phyloP scores from a whole-genome alignment of 2,113 vertebrate genomes.

The Tetrax tetrax region DNA sequence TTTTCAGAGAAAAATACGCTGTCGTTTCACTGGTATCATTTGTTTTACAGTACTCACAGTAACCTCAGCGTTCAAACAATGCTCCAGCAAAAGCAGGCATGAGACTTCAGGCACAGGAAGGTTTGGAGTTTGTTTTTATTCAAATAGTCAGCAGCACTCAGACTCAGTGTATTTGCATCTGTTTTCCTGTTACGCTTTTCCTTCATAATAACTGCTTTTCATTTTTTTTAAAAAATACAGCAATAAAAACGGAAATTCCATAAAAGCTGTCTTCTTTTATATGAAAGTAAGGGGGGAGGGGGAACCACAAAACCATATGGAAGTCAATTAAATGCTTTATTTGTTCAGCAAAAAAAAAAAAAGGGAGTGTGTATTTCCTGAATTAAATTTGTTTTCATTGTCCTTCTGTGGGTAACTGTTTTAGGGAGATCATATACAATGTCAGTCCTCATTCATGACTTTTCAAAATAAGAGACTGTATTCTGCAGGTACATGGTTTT shows the following conservation, averaged over 20 bases:
- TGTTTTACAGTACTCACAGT: background rate
- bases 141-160: background rate
- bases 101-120: slow-evolving; percentile 21
- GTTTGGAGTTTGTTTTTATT: slow-evolving; percentile 42
- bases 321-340: slow-evolving; percentile 50
- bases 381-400: slow-evolving; percentile 45
- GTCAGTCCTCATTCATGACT: background rate
- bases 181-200: slow-evolving; percentile 60
- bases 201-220: slow-evolving; percentile 6
- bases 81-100: background rate
- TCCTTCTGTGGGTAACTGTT: background rate
- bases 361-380: background rate
- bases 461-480: background rate
- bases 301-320: slow-evolving; percentile 30
- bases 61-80: background rate
- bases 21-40: background rate
- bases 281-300: background rate
- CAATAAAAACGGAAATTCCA: slow-evolving; percentile 52
- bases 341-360: slow-evolving; percentile 28
- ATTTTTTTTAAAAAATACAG: background rate
- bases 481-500: background rate
- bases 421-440: background rate
- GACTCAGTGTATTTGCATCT: background rate
- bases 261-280: slow-evolving; percentile 2
- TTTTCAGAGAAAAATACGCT: background rate